Evolutionary conservation across 2,113 vertebrate species (phyloP).

Genomic region (Catagonus wagneri): DNA sequence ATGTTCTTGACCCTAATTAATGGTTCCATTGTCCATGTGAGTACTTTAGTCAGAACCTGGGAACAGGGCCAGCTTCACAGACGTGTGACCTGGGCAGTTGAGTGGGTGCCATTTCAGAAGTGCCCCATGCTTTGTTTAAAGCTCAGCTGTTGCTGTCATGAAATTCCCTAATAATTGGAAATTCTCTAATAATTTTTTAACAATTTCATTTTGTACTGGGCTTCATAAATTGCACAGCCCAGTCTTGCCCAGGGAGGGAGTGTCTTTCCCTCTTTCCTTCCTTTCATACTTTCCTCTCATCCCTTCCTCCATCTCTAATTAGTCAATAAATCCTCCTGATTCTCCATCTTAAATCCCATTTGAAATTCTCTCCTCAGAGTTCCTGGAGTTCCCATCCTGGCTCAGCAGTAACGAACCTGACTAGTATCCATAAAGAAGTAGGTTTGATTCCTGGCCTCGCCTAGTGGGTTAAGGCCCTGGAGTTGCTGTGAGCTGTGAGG

Average conservation of each 20-base stretch:
- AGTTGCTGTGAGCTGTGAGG: too few relatives aligned
- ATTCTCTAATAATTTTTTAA: not conserved
- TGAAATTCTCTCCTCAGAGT: not conserved
- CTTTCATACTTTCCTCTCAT: not conserved
- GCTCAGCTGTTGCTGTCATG: not conserved
- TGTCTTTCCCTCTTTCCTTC: not conserved
- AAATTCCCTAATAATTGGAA: not conserved
- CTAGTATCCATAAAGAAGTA: too few relatives aligned
- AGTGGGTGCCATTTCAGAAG: not conserved
- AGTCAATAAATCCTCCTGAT: not conserved
- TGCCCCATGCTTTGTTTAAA: not conserved
- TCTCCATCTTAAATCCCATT: not conserved
- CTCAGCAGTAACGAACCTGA: too few relatives aligned
- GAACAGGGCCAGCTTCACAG: not conserved
- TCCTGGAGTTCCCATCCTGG: too few relatives aligned
- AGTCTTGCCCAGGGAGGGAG: not conserved
- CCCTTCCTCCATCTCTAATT: not conserved
- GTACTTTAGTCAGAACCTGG: not conserved
- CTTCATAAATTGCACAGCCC: not conserved
- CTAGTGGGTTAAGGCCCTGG: too few relatives aligned
- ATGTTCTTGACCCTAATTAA: not conserved
- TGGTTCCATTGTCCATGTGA: not conserved
- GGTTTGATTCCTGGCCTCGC: too few relatives aligned
- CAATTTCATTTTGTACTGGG: not conserved
- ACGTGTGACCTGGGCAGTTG: not conserved